Evolutionary conservation across 2,797 vertebrate genomes (phyloP), one percentile per base, ranked within the genome.

Genomic region (Balearica regulorum): DNA sequence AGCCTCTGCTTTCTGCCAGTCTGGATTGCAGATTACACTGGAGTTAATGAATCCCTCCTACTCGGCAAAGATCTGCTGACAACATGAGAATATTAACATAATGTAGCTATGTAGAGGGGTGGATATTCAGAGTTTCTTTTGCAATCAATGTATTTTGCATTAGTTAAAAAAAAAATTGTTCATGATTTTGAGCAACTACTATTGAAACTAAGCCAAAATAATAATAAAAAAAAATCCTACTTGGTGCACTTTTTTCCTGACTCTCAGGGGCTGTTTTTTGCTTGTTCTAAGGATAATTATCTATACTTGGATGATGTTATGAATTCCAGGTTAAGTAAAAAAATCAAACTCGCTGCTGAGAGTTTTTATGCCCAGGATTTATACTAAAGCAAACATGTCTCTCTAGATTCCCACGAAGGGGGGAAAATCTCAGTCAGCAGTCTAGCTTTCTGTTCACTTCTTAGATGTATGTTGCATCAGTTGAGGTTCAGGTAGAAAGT

Each of bases 31-130:
- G 69, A 96, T 93, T 91, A 83, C 77, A 29, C 71, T 77, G 64
- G 82, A 81, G 91, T 78, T 97, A 96, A 95, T 94, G 73, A 95
- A 91, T 93, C 91, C 80, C 92, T 95, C 93, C 77, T 79, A 91
- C 87, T 85, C 1, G 0, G 61, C 85, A 85, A 93, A 95, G 87
- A 93, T 77, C 57, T 92, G 73, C 83, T 95, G 94, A 94, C 87
- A 94, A 91, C 64, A 35, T 53, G 76, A 82, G 87, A 87, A 87
- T 93, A 78, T 93, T 90, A 95, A 75, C 77, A 79, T 83, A 76
- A 75, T 51, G 88, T 80, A 87, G 39, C 81, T 65, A 33, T 79
- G 53, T 25, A 89, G 33, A 94, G 57, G 41, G 39, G 26, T 54
- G 46, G 90, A 39, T 75, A 77, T 83, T 92, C 57, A 54, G 53